Evolutionary conservation across 2,888 invertebrate species (phyloP).

Genomic region (Deladenus siricidicola): DNA sequence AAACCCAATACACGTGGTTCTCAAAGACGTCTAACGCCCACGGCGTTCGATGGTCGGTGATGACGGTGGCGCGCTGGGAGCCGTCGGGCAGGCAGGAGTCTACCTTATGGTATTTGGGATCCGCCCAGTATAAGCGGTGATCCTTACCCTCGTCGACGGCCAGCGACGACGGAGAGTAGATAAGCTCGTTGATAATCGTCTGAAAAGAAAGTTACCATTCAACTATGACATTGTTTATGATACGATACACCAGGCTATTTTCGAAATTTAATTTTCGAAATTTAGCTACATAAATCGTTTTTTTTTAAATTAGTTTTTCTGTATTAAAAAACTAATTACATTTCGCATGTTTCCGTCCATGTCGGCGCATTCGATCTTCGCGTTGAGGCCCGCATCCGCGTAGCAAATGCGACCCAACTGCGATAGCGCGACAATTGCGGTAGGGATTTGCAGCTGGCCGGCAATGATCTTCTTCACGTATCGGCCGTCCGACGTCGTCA

Average conservation of each 20-base stretch:
- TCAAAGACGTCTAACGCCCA: slow-evolving; percentile 71
- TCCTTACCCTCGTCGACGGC: slow-evolving; percentile 82
- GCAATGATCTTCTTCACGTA: slow-evolving; percentile 62
- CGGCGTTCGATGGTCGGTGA: slow-evolving; percentile 38
- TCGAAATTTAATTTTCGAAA: not conserved
- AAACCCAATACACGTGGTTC: slow-evolving; percentile 83
- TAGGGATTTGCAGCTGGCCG: slow-evolving; percentile 69
- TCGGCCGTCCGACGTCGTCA: slow-evolving; percentile 78
- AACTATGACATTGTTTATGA: too few species aligned
- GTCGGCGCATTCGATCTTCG: slow-evolving; percentile 89
- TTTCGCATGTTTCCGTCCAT: slow-evolving; percentile 87
- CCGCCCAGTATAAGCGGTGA: slow-evolving; percentile 87
- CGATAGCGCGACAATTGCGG: slow-evolving; percentile 63
- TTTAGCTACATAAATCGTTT: not conserved
- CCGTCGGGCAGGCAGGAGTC: slow-evolving; percentile 76
- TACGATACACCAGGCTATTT: too few species aligned
- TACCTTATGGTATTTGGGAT: slow-evolving; percentile 76
- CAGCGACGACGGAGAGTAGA: slow-evolving; percentile 79
- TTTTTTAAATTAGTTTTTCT: not conserved
- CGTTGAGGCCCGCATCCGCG: slow-evolving; percentile 80
- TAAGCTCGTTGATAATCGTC: slow-evolving; percentile 67
- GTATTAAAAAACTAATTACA: slow-evolving; percentile 41
- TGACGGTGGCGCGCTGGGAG: slow-evolving; percentile 35
- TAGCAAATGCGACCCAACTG: slow-evolving; percentile 70
- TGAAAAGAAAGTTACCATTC: slow-evolving; percentile 16